Base-by-base conservation (phyloP, 2,113 vertebrate species). In the Danio rerio region DNA sequence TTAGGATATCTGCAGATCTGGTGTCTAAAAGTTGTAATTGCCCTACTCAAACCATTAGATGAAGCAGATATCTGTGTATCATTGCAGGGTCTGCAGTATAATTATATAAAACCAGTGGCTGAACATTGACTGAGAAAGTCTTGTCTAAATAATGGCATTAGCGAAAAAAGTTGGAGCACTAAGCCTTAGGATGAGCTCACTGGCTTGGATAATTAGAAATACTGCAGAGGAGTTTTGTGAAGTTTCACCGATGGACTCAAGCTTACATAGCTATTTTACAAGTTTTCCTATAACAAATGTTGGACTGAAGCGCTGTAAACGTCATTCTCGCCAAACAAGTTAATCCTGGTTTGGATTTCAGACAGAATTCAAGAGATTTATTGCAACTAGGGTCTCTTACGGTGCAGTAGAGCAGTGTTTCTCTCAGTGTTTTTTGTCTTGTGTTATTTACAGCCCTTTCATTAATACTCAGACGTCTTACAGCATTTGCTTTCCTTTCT, bases 181-280 rank as follows among this genome's bases (percentile, higher is more conserved):
- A 50, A 69, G 62, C n/a, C 18, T 72, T 61, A 7, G 21, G 53
- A 77, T 62, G 16, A 43, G 45, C 40, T 78, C 45, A 62, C 13
- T 78, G 73, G 52, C 45, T 61, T 52, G 16, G 15, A 69, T 40
- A 71, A 43, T 16, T 76, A 56, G 18, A 83, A 69, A 58, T 49
- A 58, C 31, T 2, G 7, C 53, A 0, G 43, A 59, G 43, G 52
- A 77, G 11, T 9, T 45, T 11, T 56, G 43, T 69, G 42, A 31
- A 18, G 15, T 21, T 66, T 58, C 40, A 47, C 16, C n/a, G 31
- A 16, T 53, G 53, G 66, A 80, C 18, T 6, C n/a, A 15, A 58
- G 52, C 52, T 80, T 7, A 16, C 15, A 55, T 43, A 69, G 40
- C n/a, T 58, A 47, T 70, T 69, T 55, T 58, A 21, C 16, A 50